Evolutionary conservation across 2,888 invertebrate genomes (phyloP).

Genomic region (Argyra leucocephala): DNA sequence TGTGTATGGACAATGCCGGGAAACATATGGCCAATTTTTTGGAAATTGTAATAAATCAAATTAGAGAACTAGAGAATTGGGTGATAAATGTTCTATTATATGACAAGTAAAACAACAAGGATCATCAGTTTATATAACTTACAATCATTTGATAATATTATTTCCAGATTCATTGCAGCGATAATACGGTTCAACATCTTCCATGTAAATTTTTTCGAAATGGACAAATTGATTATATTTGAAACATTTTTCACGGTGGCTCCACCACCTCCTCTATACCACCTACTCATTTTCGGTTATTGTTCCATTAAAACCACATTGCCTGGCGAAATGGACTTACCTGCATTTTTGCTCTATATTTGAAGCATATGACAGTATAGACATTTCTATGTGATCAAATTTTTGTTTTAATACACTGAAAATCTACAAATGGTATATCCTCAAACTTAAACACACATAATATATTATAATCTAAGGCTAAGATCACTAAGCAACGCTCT

Average conservation of each 20-base stretch:
- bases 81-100: conserved; percentile 83
- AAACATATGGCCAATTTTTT: conserved; percentile 88
- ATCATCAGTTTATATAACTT: conserved; percentile 68
- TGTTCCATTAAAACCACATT: conserved; percentile 52
- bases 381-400: conserved; percentile 9
- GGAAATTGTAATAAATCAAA: conserved; percentile 85
- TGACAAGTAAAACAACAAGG: conserved; percentile 77
- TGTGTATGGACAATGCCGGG: conserved; percentile 72
- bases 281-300: no score
- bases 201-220: conserved; percentile 87
- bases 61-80: conserved; percentile 71
- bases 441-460: not conserved
- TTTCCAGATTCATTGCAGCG: conserved; percentile 64
- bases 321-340: conserved; percentile 90
- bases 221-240: conserved; percentile 91
- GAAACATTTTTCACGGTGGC: conserved; percentile 81
- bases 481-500: no score
- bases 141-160: conserved; percentile 89
- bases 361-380: conserved; percentile 80
- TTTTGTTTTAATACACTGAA: not conserved
- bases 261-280: conserved; percentile 44
- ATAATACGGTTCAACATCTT: conserved; percentile 82
- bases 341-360: conserved; percentile 75
- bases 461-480: not conserved
- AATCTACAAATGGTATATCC: not conserved